A percentile compares a stretch with the other conserved stretches of the same genome.
phyloP scores from a whole-genome alignment of 30 jellyfish, hydroid and myxozoan species.

The Hydractinia echinata region DNA sequence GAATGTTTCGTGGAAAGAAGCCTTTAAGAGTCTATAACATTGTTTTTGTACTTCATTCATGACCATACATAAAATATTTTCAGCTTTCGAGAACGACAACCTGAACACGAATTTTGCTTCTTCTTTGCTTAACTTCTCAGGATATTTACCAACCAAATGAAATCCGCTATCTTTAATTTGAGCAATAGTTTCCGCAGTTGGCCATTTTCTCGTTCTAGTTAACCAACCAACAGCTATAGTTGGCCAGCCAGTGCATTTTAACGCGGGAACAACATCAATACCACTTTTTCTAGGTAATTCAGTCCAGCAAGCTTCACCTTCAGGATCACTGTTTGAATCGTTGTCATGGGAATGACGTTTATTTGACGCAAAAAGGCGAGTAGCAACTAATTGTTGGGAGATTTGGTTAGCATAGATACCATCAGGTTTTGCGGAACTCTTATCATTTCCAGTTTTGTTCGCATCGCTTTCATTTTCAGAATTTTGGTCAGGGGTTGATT shows the following conservation, averaged over 20 bases:
- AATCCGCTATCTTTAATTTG: neutral
- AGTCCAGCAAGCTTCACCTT: neutral
- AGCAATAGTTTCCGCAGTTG: neutral
- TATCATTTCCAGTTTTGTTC: too few species aligned
- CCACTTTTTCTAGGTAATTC: conserved; percentile 6
- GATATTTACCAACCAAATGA: neutral
- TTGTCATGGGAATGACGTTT: neutral
- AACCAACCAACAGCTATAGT: neutral
- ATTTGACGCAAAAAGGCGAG: neutral
- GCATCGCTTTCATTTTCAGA: too few species aligned
- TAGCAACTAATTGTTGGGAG: neutral
- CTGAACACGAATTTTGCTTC: neutral
- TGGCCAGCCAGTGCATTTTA: conserved; percentile 6
- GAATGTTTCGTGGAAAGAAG: neutral
- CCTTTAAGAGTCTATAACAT: neutral
- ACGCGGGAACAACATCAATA: neutral
- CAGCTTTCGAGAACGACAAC: neutral
- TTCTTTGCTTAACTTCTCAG: neutral
- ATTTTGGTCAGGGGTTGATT: too few species aligned
- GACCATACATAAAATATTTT: neutral
- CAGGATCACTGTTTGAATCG: neutral
- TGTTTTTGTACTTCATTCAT: conserved; percentile 2
- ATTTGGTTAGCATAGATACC: neutral
- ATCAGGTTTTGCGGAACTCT: too few species aligned
- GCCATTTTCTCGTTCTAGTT: neutral